These are phyloP conservation scores for Ia io DNA, from an alignment of 2,113 vertebrate species.

Conservation along the genomic window DNA sequence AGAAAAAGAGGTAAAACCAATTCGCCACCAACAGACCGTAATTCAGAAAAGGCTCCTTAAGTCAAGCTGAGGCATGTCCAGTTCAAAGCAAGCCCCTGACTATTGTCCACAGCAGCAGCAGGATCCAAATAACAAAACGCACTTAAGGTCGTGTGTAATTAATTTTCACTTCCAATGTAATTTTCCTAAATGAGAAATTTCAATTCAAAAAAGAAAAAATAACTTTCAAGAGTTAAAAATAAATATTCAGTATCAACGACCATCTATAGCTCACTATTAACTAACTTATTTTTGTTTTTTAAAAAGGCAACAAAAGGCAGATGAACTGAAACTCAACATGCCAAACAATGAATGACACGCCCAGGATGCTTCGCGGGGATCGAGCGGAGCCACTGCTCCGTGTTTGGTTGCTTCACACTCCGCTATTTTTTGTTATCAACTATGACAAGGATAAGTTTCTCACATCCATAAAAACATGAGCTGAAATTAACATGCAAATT, in stretches of 20 bases:
- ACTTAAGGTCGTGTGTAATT: neutral
- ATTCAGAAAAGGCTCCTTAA: neutral
- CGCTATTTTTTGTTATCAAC: constrained; percentile 78
- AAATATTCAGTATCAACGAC: neutral
- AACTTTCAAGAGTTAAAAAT: neutral
- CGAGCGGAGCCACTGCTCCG: constrained; percentile 70
- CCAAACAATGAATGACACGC: constrained; percentile 74
- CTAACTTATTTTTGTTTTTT: constrained; percentile 61
- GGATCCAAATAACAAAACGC: neutral
- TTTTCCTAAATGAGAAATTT: neutral
- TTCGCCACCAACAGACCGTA: neutral
- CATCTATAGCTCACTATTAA: neutral
- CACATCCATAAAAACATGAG: constrained; percentile 82
- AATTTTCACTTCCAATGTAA: neutral
- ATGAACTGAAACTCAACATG: constrained; percentile 72
- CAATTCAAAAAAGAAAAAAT: neutral
- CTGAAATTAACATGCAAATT: constrained; percentile 90
- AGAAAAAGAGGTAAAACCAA: neutral
- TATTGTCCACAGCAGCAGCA: neutral
- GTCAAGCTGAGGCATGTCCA: neutral
- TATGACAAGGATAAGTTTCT: constrained; percentile 83
- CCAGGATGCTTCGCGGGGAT: constrained; percentile 72
- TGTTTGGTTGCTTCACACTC: constrained; percentile 79
- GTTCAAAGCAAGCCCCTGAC: neutral
- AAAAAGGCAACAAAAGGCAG: constrained; percentile 61